Evolutionary conservation across 30 jellyfish, hydroid and myxozoan species (phyloP), one percentile per base, ranked within the genome.

Genomic region (Mastigias papua): DNA sequence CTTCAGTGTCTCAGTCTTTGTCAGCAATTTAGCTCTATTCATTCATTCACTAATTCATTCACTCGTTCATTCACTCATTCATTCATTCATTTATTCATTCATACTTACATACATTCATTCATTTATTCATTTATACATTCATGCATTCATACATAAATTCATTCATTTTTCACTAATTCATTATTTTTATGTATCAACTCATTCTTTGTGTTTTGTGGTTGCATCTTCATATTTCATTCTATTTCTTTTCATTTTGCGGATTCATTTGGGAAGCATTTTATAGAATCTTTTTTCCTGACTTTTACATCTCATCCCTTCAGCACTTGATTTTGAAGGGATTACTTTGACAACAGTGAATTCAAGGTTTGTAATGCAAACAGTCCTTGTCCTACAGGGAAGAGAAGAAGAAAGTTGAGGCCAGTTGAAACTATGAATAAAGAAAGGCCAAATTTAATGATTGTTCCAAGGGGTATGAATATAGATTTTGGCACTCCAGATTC

Each of bases 371-470:
- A n/a, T n/a, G 17, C 46, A 16, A 25, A 70, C 8, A 0, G 16
- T 22, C 0, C 28, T 76, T 76, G 33, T 17, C 46, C 22, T 34
- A 46, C 33, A 81, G 91, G 48, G 28, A 69, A 49, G 26, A 81
- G 30, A 66, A 42, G 8, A 23, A 21, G 27, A 48, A 81, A 87
- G 84, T 42, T 78, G 54, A 67, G 76, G 22, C 51, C 31, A 50
- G 22, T 73, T 63, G 91, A 76, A 42, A 62, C 58, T 23, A 48
- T 87, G 76, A 74, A 64, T 26, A 13, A 25, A 10, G 37, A 27
- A 35, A 65, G 31, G 49, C 96, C 96, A 66, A 76, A 73, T 57
- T 76, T 87, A 13, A 68, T 87, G 83, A 58, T 69, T 28, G 87
- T 87, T 46, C 90, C 96, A 9, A 60, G 71, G 67, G 96, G 96